A percentile compares a stretch with the other conserved stretches of the same genome.
These are phyloP conservation scores for Oreohelix idahoensis DNA, from an alignment of 1,140 invertebrate genomes.

Conservation along the genomic window DNA sequence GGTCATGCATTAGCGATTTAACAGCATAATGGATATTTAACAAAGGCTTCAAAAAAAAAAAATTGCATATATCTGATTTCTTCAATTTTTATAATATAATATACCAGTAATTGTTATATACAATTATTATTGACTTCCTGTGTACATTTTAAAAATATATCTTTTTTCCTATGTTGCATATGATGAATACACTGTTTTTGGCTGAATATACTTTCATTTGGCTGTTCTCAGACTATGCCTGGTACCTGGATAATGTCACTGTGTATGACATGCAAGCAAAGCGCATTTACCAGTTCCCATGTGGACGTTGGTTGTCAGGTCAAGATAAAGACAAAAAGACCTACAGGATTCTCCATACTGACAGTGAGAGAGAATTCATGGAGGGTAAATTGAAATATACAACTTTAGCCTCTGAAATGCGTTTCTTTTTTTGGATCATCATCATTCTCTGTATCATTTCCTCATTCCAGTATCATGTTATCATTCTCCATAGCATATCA, in stretches of 20 bases:
- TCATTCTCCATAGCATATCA: no score
- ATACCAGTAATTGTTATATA: no score
- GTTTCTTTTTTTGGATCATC: no score
- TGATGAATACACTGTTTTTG: not conserved
- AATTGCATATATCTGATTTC: no score
- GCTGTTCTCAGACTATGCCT: constrained; percentile 60
- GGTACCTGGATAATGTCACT: constrained; percentile 67
- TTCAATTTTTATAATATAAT: no score
- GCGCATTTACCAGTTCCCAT: constrained; percentile 65
- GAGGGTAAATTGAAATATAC: constrained; percentile 51
- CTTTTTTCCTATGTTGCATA: not conserved
- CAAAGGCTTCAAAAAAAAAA: no score
- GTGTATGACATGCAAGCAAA: constrained; percentile 66
- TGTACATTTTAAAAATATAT: not conserved
- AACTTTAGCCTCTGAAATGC: no score
- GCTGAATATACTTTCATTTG: not conserved
- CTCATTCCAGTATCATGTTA: no score
- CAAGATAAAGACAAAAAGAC: constrained; percentile 64
- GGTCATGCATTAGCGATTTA: no score
- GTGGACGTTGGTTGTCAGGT: constrained; percentile 67
- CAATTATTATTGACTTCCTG: no score
- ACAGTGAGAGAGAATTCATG: constrained; percentile 59
- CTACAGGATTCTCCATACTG: constrained; percentile 53
- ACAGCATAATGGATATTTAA: no score
- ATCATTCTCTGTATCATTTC: no score